Evolutionary conservation across 2,888 invertebrate genomes (phyloP).

Genomic region (Microchrysa polita): DNA sequence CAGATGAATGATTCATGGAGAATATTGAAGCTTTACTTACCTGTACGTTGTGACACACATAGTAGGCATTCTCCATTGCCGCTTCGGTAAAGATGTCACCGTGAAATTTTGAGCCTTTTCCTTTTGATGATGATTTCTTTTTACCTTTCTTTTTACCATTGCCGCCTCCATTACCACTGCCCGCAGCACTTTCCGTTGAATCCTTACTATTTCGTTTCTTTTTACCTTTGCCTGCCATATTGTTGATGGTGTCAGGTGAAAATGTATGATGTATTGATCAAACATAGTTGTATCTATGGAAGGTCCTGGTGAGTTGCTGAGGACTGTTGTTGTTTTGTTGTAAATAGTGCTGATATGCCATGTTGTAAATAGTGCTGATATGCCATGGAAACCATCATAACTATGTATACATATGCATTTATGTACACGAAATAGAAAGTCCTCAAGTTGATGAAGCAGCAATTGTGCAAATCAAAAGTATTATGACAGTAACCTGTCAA

Average conservation of each 20-base stretch:
- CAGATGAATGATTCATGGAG: too few species aligned
- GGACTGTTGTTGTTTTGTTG: too few species aligned
- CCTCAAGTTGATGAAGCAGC: not conserved
- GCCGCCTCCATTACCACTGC: conserved; percentile 60
- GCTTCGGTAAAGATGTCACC: conserved; percentile 88
- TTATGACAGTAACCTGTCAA: too few species aligned
- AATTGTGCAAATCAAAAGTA: not conserved
- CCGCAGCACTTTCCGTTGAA: conserved; percentile 57
- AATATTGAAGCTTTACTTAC: conserved; percentile 62
- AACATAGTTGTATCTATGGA: too few species aligned
- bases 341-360: too few species aligned
- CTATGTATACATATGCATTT: too few species aligned
- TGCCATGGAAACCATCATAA: too few species aligned
- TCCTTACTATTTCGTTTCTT: conserved; percentile 70
- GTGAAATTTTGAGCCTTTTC: conserved; percentile 73
- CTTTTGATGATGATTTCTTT: conserved; percentile 60
- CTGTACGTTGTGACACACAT: conserved; percentile 92
- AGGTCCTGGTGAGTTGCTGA: too few species aligned
- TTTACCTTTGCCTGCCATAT: conserved; percentile 66
- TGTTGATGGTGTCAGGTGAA: not conserved
- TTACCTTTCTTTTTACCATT: conserved; percentile 62
- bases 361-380: too few species aligned
- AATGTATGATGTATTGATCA: too few species aligned
- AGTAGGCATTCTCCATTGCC: conserved; percentile 94
- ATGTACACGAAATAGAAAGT: not conserved